phyloP scores from a whole-genome alignment of 1,140 invertebrate species.

The Diorhabda sublineata region DNA sequence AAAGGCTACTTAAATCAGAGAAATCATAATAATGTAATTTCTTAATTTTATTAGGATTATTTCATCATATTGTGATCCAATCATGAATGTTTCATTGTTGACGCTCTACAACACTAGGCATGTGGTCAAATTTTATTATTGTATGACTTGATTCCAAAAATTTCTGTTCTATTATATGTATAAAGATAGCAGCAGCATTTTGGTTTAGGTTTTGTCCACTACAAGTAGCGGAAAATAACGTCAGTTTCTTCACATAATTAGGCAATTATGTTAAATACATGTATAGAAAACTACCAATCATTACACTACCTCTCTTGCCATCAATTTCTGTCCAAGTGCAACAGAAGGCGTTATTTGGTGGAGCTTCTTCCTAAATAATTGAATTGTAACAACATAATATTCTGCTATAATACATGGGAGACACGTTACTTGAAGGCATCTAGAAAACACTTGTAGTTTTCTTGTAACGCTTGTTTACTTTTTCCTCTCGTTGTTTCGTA shows the following conservation, averaged over 20 bases:
- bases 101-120: too few relatives aligned
- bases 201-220: neutral
- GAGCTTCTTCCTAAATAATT: constrained; percentile 29
- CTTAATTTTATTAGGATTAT: too few relatives aligned
- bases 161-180: too few relatives aligned
- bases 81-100: too few relatives aligned
- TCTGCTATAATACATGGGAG: constrained; percentile 31
- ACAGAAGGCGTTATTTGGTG: constrained; percentile 23
- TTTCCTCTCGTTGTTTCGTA: too few relatives aligned
- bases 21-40: too few relatives aligned
- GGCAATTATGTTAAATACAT: neutral
- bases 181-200: constrained; percentile 3
- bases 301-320: constrained; percentile 22
- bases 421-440: constrained; percentile 30
- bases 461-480: too few relatives aligned
- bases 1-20: too few relatives aligned
- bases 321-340: constrained; percentile 34
- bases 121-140: too few relatives aligned
- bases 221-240: neutral
- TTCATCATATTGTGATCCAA: too few relatives aligned
- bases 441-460: constrained; percentile 26
- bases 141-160: too few relatives aligned
- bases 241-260: neutral
- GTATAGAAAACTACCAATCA: constrained; percentile 14
- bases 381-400: constrained; percentile 36